These are phyloP conservation scores for Cotesia typhae DNA, from an alignment of 1,140 invertebrate genomes.

Conservation along the genomic window DNA sequence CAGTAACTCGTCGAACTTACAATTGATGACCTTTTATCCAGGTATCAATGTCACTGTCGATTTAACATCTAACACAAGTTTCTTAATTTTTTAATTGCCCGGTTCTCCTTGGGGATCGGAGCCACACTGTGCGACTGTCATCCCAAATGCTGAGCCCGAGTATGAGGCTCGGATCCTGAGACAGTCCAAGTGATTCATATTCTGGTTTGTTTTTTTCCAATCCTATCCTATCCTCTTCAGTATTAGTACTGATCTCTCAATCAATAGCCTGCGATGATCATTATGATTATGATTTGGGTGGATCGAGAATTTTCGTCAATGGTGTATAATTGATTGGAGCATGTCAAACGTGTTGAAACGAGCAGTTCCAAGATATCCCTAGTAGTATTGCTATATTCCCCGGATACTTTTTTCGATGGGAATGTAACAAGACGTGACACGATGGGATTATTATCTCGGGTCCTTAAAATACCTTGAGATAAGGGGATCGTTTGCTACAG, in stretches of 20 bases:
- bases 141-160: neutral
- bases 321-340: slow-evolving; percentile 6
- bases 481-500: slow-evolving; percentile 1
- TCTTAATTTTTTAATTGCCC: slow-evolving; percentile 31
- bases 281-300: neutral
- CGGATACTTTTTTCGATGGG: neutral
- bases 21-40: slow-evolving; percentile 17
- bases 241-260: neutral
- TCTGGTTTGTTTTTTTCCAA: too few species aligned
- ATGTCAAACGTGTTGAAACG: slow-evolving; percentile 7
- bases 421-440: slow-evolving; percentile 21
- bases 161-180: too few species aligned
- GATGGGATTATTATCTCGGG: slow-evolving; percentile 19
- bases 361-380: neutral
- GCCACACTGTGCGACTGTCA: slow-evolving; percentile 24
- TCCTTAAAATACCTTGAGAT: slow-evolving; percentile 21
- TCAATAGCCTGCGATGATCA: neutral
- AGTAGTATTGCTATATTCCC: neutral
- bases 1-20: neutral
- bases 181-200: too few species aligned
- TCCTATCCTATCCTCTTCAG: too few species aligned
- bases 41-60: slow-evolving; percentile 9
- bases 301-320: neutral
- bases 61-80: neutral
- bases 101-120: slow-evolving; percentile 27